Conservation (phyloP, 2,888 invertebrate genomes). For the Folsomia candida region DNA sequence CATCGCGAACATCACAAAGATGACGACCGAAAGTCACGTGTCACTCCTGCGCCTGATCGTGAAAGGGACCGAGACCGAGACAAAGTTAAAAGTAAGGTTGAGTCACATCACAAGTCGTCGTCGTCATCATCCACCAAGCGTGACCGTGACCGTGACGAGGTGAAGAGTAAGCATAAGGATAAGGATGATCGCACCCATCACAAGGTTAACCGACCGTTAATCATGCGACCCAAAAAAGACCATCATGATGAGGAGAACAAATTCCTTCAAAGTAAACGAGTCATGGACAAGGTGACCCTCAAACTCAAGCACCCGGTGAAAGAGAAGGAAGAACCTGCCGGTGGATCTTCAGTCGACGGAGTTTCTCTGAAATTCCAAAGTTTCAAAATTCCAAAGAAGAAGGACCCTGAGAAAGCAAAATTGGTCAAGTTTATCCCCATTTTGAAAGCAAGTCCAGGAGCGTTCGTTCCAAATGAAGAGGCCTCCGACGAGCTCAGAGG, state of each 20-base stretch:
- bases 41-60: too few species aligned
- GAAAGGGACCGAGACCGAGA: too few species aligned
- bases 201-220: too few species aligned
- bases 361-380: neutral
- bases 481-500: neutral
- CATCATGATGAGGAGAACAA: neutral
- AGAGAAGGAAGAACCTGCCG: neutral
- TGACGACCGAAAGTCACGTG: too few species aligned
- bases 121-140: too few species aligned
- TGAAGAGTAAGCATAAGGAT: neutral
- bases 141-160: neutral
- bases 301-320: neutral
- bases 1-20: too few species aligned
- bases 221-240: neutral
- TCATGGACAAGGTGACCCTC: neutral
- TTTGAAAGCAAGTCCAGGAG: neutral
- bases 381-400: constrained; percentile 3
- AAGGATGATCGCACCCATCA: neutral
- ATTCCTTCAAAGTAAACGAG: neutral
- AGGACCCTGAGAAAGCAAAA: neutral
- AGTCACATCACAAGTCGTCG: too few species aligned
- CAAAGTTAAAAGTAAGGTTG: too few species aligned
- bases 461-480: neutral
- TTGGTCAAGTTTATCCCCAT: neutral
- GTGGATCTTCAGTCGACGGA: neutral